phyloP scores from a whole-genome alignment of 2,888 invertebrate species.

The Orchesella flavescens region DNA sequence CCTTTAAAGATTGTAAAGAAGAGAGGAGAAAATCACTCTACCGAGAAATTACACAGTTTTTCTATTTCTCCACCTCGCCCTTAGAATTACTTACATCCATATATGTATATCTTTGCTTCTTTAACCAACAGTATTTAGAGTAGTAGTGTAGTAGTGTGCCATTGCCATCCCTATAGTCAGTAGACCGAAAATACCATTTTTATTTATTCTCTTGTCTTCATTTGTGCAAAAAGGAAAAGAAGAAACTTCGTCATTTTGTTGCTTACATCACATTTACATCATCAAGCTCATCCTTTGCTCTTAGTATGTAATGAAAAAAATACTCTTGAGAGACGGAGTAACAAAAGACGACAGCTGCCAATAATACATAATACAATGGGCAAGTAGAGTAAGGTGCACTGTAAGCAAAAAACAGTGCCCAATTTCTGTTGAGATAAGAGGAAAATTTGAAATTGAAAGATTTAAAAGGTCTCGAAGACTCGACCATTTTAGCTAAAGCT shows the following conservation, averaged over 20 bases:
- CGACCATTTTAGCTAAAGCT: neutral
- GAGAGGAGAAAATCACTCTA: slow-evolving; percentile 26
- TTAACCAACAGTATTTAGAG: slow-evolving; percentile 25
- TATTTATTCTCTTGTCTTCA: neutral
- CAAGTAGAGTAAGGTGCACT: neutral
- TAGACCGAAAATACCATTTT: neutral
- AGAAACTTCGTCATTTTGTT: neutral
- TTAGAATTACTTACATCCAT: neutral
- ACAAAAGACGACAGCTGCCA: slow-evolving; percentile 6
- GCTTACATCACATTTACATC: neutral
- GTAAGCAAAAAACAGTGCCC: neutral
- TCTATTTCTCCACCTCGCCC: neutral
- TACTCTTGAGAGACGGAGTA: no score
- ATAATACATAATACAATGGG: slow-evolving; percentile 29
- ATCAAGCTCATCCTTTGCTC: no score
- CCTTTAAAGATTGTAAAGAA: slow-evolving; percentile 8
- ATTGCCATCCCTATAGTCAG: no score
- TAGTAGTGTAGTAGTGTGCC: slow-evolving; percentile 5
- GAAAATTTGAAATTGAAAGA: slow-evolving; percentile 49
- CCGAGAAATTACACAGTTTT: slow-evolving; percentile 52
- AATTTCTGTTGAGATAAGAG: slow-evolving; percentile 10
- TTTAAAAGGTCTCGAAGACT: slow-evolving; percentile 44
- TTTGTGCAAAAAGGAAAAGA: no score
- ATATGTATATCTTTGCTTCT: neutral
- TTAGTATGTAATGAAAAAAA: no score